A percentile compares a stretch with the other conserved stretches of the same genome.
Evolutionary conservation across 2,888 invertebrate genomes (phyloP).

Genomic region (Metallyticus violacea): DNA sequence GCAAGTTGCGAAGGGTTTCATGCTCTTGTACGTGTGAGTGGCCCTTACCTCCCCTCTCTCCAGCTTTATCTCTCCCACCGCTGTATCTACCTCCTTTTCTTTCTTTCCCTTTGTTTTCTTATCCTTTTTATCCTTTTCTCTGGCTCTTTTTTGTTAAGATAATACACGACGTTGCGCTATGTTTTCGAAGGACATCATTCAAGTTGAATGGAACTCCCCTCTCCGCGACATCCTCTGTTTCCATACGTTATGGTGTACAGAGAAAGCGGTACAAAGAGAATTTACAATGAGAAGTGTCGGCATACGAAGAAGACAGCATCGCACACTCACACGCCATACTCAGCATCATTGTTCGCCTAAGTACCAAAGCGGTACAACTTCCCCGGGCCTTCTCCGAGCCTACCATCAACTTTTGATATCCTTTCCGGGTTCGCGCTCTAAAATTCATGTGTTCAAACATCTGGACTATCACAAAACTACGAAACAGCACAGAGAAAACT

Average conservation of each 20-base stretch:
- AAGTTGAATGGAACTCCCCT: neutral
- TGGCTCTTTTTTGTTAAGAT: neutral
- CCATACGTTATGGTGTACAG: neutral
- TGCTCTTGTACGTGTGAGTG: constrained; percentile 37
- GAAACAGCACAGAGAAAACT: neutral
- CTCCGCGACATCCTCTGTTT: too few species aligned
- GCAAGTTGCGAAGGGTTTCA: constrained; percentile 11
- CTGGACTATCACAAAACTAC: too few species aligned
- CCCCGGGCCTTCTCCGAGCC: neutral
- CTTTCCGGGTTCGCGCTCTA: neutral
- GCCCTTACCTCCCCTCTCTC: constrained; percentile 17
- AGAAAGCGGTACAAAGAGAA: neutral
- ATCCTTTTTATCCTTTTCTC: neutral
- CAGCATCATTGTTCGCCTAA: neutral
- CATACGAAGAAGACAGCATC: neutral
- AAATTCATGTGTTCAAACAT: neutral
- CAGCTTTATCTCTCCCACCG: neutral
- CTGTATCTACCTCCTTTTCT: constrained; percentile 32
- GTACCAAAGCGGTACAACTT: neutral
- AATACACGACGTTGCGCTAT: constrained; percentile 30
- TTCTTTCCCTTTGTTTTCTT: constrained; percentile 24
- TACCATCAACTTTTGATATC: neutral
- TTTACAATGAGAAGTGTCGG: neutral
- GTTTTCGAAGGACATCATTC: neutral
- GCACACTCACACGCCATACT: neutral